Evolutionary conservation across 1,140 invertebrate species (phyloP), one percentile per base, ranked within the genome.

Genomic region (Arion vulgaris): DNA sequence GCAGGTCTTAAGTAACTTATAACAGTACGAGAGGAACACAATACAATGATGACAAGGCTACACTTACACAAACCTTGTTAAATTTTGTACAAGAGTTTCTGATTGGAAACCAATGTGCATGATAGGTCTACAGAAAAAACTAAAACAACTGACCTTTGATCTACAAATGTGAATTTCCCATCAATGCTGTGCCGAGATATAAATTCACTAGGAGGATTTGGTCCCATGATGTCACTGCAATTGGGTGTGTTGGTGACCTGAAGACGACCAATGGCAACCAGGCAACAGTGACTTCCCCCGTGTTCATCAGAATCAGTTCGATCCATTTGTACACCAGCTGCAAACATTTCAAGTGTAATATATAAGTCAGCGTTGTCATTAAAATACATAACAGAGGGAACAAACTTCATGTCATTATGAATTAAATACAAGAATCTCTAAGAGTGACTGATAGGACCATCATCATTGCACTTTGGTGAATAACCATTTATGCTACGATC

Each of bases 161-260:
- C 98, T 34, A 99, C 97, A 93, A 99, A 99, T n/a, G 98, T 97
- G 92, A 99, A 98, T 92, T 98, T 98, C 38, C 98, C 98, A 89
- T 99, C 98, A 77, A 96, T 95, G 36, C 96, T 96, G 92, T 99
- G 98, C 72, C 98, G 95, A 39, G 97, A 98, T 83, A 98, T 97
- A 90, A 99, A 99, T 94, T 99, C 98, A 84, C 94, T 94, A 87
- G 96, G 95, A 87, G 96, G 96, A 91, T 96, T 96, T 66, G 96
- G 95, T 80, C 95, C 95, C 83, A 95, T 94, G 88, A 98, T 94
- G 91, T 99, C 98, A 85, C 95, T 95, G 71, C 96, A 96, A 92
- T 97, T 98, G 15, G 98, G 97, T 45, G 97, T 97, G 80, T 97
- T 98, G 62, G 98, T 99, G 49, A 99, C 97, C 94, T 98, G 95